Percentiles rank a stretch among this genome's conserved stretches.
phyloP scores from a whole-genome alignment of 2,113 vertebrate genomes.

The Xiphophorus hellerii region DNA sequence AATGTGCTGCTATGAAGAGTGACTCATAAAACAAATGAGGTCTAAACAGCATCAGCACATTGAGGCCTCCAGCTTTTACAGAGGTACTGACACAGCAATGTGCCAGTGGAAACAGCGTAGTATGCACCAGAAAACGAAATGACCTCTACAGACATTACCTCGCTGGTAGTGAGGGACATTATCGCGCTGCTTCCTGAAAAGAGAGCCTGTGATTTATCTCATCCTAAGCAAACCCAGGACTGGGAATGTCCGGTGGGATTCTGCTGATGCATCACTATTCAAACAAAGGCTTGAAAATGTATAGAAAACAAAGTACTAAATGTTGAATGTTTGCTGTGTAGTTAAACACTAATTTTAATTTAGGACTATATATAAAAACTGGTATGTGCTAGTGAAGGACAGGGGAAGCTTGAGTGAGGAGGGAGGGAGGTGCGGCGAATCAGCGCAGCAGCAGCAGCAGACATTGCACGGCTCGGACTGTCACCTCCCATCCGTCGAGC shows the following conservation, averaged over 20 bases:
- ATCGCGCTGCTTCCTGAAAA: constrained; percentile 17
- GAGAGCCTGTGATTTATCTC: constrained; percentile 34
- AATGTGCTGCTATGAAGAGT: constrained; percentile 36
- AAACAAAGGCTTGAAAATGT: not conserved
- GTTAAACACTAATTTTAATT: not conserved
- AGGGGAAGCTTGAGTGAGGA: constrained; percentile 12
- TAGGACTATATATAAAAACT: not conserved
- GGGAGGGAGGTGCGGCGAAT: constrained; percentile 57
- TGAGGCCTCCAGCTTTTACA: constrained; percentile 25
- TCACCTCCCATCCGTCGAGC: constrained; percentile 69
- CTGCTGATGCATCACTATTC: not conserved
- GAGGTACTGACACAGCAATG: constrained; percentile 55
- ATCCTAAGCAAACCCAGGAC: constrained; percentile 19
- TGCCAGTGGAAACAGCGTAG: constrained; percentile 48
- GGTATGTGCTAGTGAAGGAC: not conserved
- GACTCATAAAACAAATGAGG: constrained; percentile 58
- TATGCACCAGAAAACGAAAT: constrained; percentile 53
- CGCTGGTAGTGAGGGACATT: constrained; percentile 32
- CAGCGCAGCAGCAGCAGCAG: constrained; percentile 44
- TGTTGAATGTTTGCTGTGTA: not conserved
- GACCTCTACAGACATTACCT: constrained; percentile 62
- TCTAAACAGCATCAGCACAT: constrained; percentile 46
- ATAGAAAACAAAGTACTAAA: too few relatives aligned
- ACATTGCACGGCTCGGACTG: constrained; percentile 53
- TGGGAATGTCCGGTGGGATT: not conserved